Evolutionary conservation across 2,888 invertebrate species (phyloP), one percentile per base, ranked within the genome.

Genomic region (Nephrocerus scutellatus): DNA sequence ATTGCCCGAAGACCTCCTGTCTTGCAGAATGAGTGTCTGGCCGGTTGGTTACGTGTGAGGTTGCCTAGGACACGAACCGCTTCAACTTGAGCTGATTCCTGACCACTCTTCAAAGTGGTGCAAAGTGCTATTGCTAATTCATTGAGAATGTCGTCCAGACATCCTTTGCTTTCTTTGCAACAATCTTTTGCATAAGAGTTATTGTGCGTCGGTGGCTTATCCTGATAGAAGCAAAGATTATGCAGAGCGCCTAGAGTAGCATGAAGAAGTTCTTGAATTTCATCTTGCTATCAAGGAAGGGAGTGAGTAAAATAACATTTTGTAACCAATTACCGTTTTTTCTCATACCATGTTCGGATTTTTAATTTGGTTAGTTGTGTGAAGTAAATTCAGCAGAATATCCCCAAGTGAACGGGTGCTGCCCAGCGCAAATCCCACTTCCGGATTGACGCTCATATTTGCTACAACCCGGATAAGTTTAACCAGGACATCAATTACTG

Each of bases 11-110:
- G 68, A 2, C 77, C 80, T 46, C 82, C 82, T 19, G 80, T 74
- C 30, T 79, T 73, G 46, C 82, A 75, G 41, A 87, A 73, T 48
- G 75, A 76, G 41, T 76, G 75, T 43, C 83, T 66, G 1, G 80
- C 77, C 44, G 72, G 64, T 60, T 75, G 73, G 16, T 81, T 80
- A 26, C 88, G 73, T 2, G 88, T 84, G 48, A 90, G 69, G 68
- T 90, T 90, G 20, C 88, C 89, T 48, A 87, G 75, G 37, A 88
- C 88, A 44, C 89, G 73, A 53, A 82, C 80, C 16, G 84, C 79
- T 70, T 89, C 89, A 48, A 74, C 57, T 31, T 61, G 70, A 40
- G 72, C 66, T 61, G 63, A 8, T 53, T 55, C 30, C 49, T 65
- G 32, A 42, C 57, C 52, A n/a, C 43, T 51, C 8, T 49, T 48